A percentile compares a stretch with the other conserved stretches of the same genome.
phyloP scores from a whole-genome alignment of 2,888 invertebrate genomes.

The Eupithecia inturbata region DNA sequence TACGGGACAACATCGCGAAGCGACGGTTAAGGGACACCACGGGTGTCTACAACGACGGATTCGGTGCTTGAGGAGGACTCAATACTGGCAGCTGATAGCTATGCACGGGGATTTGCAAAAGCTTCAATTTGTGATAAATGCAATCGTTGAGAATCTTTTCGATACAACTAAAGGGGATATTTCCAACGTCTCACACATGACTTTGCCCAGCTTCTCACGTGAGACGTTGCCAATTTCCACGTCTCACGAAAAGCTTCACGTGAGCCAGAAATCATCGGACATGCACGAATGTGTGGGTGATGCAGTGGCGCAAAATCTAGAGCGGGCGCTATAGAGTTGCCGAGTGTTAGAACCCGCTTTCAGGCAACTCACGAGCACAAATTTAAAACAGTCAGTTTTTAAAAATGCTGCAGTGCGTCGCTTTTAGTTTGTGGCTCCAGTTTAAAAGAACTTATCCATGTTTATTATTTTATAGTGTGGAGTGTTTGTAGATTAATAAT shows the following conservation, averaged over 20 bases:
- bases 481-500: not conserved
- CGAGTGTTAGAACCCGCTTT: not conserved
- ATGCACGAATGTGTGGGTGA: not conserved
- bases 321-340: not conserved
- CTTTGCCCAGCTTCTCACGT: not conserved
- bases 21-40: slow-evolving; percentile 53
- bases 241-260: not conserved
- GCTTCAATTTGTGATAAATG: not conserved
- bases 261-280: not conserved
- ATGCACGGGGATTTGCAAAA: not conserved
- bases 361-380: not conserved
- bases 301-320: not conserved
- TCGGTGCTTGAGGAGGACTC: slow-evolving; percentile 56
- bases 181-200: not conserved
- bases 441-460: not conserved
- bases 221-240: not conserved
- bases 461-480: not conserved
- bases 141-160: not conserved
- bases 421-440: not conserved
- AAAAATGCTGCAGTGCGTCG: not conserved
- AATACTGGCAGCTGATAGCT: not conserved
- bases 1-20: slow-evolving; percentile 70
- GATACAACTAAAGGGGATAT: not conserved
- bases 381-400: not conserved
- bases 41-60: slow-evolving; percentile 73